Percentiles rank a stretch among this genome's conserved stretches.
These are phyloP conservation scores for Eretmocerus hayati DNA, from an alignment of 2,888 invertebrate species.

Conservation along the genomic window DNA sequence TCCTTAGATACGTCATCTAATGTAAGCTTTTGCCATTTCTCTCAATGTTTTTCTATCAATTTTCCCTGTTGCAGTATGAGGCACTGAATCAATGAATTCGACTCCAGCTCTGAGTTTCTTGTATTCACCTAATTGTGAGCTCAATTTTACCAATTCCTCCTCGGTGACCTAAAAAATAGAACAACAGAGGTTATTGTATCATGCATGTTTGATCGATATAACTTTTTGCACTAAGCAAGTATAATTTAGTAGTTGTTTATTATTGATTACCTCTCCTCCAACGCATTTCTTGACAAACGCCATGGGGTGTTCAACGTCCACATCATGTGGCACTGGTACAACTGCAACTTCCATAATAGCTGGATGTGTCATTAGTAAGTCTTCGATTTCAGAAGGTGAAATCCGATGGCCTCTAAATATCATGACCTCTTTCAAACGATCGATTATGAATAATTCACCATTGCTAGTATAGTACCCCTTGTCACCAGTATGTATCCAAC, in stretches of 20 bases:
- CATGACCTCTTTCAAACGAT: constrained; percentile 38
- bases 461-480: constrained; percentile 34
- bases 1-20: too few relatives aligned
- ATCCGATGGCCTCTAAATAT: constrained; percentile 38
- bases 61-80: constrained; percentile 33
- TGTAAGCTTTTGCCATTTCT: constrained; percentile 24
- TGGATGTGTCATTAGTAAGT: constrained; percentile 29
- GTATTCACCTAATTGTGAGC: constrained; percentile 27
- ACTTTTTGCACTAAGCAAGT: background rate
- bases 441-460: constrained; percentile 35
- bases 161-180: constrained; percentile 30
- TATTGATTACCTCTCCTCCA: constrained; percentile 24
- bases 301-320: constrained; percentile 35
- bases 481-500: constrained; percentile 41
- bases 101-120: constrained; percentile 35
- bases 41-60: constrained; percentile 28
- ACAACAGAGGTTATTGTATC: background rate
- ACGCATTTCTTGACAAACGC: constrained; percentile 32
- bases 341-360: constrained; percentile 36
- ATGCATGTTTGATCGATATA: background rate
- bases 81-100: constrained; percentile 31
- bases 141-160: constrained; percentile 31
- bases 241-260: background rate
- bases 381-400: constrained; percentile 37
- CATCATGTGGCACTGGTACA: constrained; percentile 30